Percentiles rank a stretch among this genome's conserved stretches.
Conservation (phyloP, 2,113 vertebrate species). For the Campylorhamphus procurvoides region DNA sequence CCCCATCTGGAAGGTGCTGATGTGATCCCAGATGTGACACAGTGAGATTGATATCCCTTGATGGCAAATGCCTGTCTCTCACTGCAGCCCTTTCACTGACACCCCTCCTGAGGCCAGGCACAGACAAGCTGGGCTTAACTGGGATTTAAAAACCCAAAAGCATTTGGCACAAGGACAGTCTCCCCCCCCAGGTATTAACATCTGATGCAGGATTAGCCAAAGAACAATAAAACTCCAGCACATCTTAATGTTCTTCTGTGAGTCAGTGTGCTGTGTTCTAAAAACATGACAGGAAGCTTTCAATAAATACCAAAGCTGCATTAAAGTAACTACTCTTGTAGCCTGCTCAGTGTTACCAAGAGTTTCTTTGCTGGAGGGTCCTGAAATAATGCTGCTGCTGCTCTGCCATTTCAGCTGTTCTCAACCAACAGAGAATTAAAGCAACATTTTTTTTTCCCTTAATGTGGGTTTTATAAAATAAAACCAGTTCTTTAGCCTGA, state of each 20-base stretch:
- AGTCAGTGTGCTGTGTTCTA: background rate
- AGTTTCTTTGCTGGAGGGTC: background rate
- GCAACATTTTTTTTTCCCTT: background rate
- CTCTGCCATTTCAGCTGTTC: conserved; percentile 25
- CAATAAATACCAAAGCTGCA: conserved; percentile 15
- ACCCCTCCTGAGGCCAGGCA: rapidly evolving
- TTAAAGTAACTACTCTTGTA: background rate
- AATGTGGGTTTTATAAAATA: conserved; percentile 34
- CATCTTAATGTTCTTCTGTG: background rate
- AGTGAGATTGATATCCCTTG: rapidly evolving
- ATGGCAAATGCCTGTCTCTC: background rate
- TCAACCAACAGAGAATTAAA: conserved; percentile 17
- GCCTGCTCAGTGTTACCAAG: background rate
- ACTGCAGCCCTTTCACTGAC: background rate
- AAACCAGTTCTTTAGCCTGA: conserved; percentile 9
- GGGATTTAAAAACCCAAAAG: background rate
- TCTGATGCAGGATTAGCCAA: background rate
- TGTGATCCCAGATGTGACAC: background rate
- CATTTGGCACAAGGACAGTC: background rate
- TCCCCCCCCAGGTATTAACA: background rate
- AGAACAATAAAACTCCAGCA: background rate
- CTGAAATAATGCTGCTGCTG: background rate
- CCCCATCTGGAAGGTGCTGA: background rate
- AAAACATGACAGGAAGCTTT: conserved; percentile 8
- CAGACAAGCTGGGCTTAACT: background rate